A percentile compares a stretch with the other conserved stretches of the same genome.
These are phyloP conservation scores for Andrena flavipes DNA, from an alignment of 2,888 invertebrate genomes.

Conservation along the genomic window DNA sequence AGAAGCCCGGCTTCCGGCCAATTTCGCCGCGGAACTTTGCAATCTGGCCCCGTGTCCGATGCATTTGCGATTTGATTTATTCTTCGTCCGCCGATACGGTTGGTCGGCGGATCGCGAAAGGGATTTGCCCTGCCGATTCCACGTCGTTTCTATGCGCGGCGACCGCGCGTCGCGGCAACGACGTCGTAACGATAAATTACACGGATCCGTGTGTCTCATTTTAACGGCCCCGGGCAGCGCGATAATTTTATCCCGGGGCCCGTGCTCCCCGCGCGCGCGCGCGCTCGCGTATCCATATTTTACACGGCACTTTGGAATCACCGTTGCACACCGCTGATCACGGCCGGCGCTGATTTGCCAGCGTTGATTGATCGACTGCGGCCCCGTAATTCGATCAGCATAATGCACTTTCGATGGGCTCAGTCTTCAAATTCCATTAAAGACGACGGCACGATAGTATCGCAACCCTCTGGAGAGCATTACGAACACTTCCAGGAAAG, in stretches of 20 bases:
- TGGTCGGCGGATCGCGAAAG: slow-evolving; percentile 17
- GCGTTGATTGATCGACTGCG: slow-evolving; percentile 10
- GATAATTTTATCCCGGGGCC: slow-evolving; percentile 33
- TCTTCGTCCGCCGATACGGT: slow-evolving; percentile 60
- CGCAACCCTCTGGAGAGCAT: slow-evolving; percentile 24
- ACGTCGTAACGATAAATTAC: slow-evolving; percentile 48
- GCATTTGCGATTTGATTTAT: slow-evolving; percentile 78
- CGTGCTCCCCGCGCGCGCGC: background rate
- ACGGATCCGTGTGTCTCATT: slow-evolving; percentile 21
- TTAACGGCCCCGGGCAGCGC: slow-evolving; percentile 9
- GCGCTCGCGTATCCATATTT: background rate
- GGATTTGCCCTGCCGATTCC: slow-evolving; percentile 24
- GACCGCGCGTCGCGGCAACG: slow-evolving; percentile 6
- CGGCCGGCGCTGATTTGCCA: slow-evolving; percentile 3
- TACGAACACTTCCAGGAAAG: slow-evolving; percentile 19
- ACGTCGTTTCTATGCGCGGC: slow-evolving; percentile 7
- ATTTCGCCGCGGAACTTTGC: slow-evolving; percentile 73
- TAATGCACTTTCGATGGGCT: slow-evolving; percentile 37
- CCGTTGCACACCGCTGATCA: background rate
- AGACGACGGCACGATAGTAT: slow-evolving; percentile 26
- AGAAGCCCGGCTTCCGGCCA: slow-evolving; percentile 68
- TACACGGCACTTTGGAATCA: background rate
- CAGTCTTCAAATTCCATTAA: slow-evolving; percentile 38
- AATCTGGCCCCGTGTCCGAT: slow-evolving; percentile 71
- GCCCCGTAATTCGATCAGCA: slow-evolving; percentile 32